These are phyloP conservation scores for Stegodyphus dumicola DNA, from an alignment of 1,140 invertebrate species.

Conservation along the genomic window DNA sequence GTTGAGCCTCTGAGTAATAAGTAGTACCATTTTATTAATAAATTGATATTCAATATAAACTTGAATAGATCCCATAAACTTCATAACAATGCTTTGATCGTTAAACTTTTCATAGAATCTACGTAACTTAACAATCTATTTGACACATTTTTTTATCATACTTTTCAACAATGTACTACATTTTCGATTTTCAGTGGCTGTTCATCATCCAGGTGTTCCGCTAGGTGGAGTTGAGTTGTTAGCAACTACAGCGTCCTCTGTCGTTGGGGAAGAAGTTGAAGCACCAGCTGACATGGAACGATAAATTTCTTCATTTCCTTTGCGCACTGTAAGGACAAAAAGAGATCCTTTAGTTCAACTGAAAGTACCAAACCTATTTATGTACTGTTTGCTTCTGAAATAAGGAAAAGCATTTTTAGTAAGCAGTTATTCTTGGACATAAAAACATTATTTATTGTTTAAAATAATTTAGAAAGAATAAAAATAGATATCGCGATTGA, in stretches of 20 bases:
- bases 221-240: conserved; percentile 48
- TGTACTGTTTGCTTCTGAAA: no score
- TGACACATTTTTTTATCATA: conserved; percentile 47
- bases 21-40: conserved; percentile 49
- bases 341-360: background rate
- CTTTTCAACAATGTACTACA: conserved; percentile 27
- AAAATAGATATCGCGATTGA: no score
- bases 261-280: conserved; percentile 52
- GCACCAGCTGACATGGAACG: conserved; percentile 57
- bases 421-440: no score
- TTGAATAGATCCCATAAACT: conserved; percentile 21
- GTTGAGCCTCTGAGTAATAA: conserved; percentile 38
- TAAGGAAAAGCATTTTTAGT: no score
- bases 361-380: no score
- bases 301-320: conserved; percentile 53
- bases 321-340: conserved; percentile 24
- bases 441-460: no score
- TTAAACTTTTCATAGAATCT: conserved; percentile 48
- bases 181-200: conserved; percentile 35
- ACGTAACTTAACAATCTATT: conserved; percentile 54
- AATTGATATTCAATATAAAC: conserved; percentile 54
- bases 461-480: no score
- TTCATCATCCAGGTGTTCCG: conserved; percentile 50
- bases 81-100: conserved; percentile 26
- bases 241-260: conserved; percentile 38